Evolutionary conservation across 1,140 invertebrate species (phyloP).

Genomic region (Brachionus manjavacas): DNA sequence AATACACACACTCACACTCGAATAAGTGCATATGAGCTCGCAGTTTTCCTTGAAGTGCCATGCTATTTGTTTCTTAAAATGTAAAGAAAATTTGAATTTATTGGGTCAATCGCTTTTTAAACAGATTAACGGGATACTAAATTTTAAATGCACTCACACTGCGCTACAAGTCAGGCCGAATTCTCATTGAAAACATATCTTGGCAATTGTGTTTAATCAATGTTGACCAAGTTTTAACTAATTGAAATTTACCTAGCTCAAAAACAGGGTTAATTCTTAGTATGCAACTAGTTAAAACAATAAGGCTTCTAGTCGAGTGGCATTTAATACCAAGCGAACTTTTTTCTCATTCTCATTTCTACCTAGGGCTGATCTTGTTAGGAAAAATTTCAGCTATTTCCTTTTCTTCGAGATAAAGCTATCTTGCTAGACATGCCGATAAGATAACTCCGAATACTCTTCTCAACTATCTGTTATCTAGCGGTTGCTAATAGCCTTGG

Average conservation of each 20-base stretch:
- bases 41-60: constrained; percentile 28
- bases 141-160: constrained; percentile 8
- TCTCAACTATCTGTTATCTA: not conserved
- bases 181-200: not conserved
- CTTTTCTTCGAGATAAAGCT: not conserved
- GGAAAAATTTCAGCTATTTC: not conserved
- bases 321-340: not conserved
- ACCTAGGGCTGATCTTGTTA: not conserved
- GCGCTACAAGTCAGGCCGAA: not conserved
- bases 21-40: constrained; percentile 4
- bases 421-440: not conserved
- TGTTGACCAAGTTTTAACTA: constrained; percentile 10
- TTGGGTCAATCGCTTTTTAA: constrained; percentile 26
- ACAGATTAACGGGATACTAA: constrained; percentile 37
- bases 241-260: not conserved
- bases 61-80: not conserved
- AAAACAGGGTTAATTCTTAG: constrained; percentile 35
- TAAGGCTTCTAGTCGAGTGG: not conserved
- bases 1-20: not conserved
- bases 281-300: constrained; percentile 4
- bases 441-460: not conserved
- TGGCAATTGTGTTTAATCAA: not conserved
- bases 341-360: not conserved
- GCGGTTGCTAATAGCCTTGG: constrained; percentile 19
- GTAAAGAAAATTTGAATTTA: constrained; percentile 12